Evolutionary conservation across 2,113 vertebrate genomes (phyloP), one percentile per base, ranked within the genome.

Genomic region (Ceyx cyanopectus): DNA sequence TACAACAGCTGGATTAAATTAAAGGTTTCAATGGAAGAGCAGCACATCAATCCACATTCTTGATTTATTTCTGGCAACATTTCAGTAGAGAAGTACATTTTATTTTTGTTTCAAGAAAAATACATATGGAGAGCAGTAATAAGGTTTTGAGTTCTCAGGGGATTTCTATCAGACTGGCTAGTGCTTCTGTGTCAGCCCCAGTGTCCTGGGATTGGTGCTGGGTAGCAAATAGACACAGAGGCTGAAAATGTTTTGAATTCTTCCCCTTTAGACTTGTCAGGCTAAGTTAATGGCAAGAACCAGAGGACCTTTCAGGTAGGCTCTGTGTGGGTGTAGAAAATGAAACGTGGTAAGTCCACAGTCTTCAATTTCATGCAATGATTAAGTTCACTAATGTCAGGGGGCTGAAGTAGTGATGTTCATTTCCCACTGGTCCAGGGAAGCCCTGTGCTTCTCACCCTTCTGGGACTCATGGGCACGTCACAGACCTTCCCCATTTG

Each of bases 271-370:
- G 34, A 53, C 34, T 73, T 73, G 41, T 37, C 45, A 21, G 51
- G 34, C 74, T 63, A 84, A 68, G 61, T 3, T 82, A 70, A 73
- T 37, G 82, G 62, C 41, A 87, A 83, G 74, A 92, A 81, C 48
- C 30, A 32, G 65, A 81, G 68, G 69, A 80, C 88, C 46, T 95
- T 93, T 93, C 81, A 84, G 58, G 62, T 69, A 87, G 65, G 37
- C 76, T 43, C 1, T 8, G 15, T 21, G 83, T 89, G n/a, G 88
- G 93, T 81, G 50, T 85, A 73, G 86, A 87, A 87, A 90, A 81
- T 26, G 62, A 94, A 88, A 12, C 8, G 37, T 1, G 5, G 53
- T 58, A 65, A 32, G 30, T 41, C 61, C 37, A 29, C 37, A 14
- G 43, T 57, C 61, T 88, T 86, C 73, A 77, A 91, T 88, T 45